Conservation (phyloP, 2,888 invertebrate species). For the Pandemis heparana region DNA sequence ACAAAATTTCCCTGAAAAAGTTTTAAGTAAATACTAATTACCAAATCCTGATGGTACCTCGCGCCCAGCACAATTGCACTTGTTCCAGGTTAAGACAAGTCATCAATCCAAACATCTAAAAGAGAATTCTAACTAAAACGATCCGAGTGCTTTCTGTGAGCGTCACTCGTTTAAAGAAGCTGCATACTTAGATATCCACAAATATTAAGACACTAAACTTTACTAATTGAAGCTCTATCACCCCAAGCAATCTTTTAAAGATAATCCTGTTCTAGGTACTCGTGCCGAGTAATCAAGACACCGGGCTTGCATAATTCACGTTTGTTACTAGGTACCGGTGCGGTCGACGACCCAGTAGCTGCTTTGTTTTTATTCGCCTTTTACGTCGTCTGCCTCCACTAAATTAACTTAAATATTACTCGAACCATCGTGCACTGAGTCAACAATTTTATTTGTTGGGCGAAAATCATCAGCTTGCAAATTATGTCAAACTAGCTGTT, state of each 20-base stretch:
- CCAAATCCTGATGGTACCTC: too few species aligned
- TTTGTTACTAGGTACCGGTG: neutral
- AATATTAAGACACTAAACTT: neutral
- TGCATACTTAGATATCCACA: neutral
- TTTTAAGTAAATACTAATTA: too few species aligned
- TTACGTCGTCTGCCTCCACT: slow-evolving; percentile 5
- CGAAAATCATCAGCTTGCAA: neutral
- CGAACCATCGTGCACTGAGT: neutral
- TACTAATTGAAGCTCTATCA: neutral
- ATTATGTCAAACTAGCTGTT: too few species aligned
- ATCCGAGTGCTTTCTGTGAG: neutral
- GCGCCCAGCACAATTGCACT: too few species aligned
- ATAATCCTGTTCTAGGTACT: neutral
- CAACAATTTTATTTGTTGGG: neutral
- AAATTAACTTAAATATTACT: slow-evolving; percentile 14
- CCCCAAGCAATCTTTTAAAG: neutral
- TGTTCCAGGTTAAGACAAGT: too few species aligned
- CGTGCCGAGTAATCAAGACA: neutral
- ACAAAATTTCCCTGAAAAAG: neutral
- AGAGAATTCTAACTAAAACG: too few species aligned
- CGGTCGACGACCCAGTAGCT: neutral
- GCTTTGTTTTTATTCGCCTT: slow-evolving; percentile 13
- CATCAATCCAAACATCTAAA: too few species aligned
- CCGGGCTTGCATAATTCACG: slow-evolving; percentile 6
- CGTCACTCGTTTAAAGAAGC: neutral